Conservation (phyloP, 2,113 vertebrate species). For the Marcusenius ussheri region DNA sequence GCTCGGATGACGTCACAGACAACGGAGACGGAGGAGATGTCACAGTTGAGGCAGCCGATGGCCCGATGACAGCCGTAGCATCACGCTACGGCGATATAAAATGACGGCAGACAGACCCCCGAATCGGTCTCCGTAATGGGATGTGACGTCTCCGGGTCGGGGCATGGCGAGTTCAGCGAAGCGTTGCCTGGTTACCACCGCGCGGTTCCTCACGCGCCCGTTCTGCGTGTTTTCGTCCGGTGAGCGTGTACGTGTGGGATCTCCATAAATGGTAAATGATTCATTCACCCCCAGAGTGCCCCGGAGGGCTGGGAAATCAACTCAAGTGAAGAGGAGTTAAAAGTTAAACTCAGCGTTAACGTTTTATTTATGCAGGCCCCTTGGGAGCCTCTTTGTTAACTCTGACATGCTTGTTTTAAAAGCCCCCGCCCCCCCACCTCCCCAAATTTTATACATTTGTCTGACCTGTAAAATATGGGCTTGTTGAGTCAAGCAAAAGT, state of each 20-base stretch:
- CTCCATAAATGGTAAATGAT: slow-evolving; percentile 57
- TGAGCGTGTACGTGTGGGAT: slow-evolving; percentile 30
- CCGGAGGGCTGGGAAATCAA: slow-evolving; percentile 31
- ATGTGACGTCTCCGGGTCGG: slow-evolving; percentile 49
- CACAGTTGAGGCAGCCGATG: not conserved
- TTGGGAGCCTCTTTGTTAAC: not conserved
- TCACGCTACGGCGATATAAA: slow-evolving; percentile 3
- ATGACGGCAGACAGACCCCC: slow-evolving; percentile 30
- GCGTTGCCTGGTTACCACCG: slow-evolving; percentile 55
- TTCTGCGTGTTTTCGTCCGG: slow-evolving; percentile 31
- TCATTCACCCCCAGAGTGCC: slow-evolving; percentile 32
- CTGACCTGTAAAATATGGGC: not conserved
- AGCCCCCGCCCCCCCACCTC: not conserved
- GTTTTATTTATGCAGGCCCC: not conserved
- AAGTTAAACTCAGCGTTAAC: not conserved
- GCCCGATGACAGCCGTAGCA: slow-evolving; percentile 4
- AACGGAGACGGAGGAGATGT: not conserved
- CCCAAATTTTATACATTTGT: not conserved
- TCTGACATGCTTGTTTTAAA: not conserved
- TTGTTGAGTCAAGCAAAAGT: not conserved
- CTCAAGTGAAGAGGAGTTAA: slow-evolving; percentile 30
- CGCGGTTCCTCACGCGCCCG: slow-evolving; percentile 42
- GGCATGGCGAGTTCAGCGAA: slow-evolving; percentile 35
- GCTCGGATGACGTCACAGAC: not conserved
- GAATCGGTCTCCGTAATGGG: slow-evolving; percentile 52